Evolutionary conservation across 2,888 invertebrate genomes (phyloP).

Genomic region (Aethes cnicana): DNA sequence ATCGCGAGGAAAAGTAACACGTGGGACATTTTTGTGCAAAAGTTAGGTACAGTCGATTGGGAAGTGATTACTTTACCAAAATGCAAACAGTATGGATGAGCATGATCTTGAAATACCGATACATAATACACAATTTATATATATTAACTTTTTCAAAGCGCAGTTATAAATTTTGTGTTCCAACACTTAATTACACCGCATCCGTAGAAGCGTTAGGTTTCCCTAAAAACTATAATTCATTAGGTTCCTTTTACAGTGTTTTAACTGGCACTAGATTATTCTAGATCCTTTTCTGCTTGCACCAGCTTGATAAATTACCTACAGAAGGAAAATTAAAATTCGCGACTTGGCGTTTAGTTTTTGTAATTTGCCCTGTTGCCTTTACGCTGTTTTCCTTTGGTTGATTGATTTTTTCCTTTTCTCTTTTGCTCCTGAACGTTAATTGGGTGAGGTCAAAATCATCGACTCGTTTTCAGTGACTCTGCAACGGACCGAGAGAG

Average conservation of each 20-base stretch:
- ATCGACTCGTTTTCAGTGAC: no score
- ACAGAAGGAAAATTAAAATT: slow-evolving; percentile 58
- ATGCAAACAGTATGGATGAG: no score
- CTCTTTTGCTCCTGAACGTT: not conserved
- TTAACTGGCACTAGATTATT: slow-evolving; percentile 41
- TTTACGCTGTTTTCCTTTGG: slow-evolving; percentile 2
- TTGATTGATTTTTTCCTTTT: not conserved
- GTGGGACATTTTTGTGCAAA: slow-evolving; percentile 61
- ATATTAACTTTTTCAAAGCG: no score
- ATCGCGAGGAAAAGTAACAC: slow-evolving; percentile 61
- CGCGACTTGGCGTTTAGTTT: slow-evolving; percentile 33
- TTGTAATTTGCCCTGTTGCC: slow-evolving; percentile 4
- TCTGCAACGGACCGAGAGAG: not conserved
- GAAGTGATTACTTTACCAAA: no score
- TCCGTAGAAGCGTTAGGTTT: slow-evolving; percentile 1
- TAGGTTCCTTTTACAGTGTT: slow-evolving; percentile 29
- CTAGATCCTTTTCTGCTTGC: slow-evolving; percentile 45
- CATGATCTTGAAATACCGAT: no score
- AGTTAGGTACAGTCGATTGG: no score
- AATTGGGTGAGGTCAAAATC: no score
- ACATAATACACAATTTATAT: no score
- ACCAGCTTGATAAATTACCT: slow-evolving; percentile 57
- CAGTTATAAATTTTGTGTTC: not conserved
- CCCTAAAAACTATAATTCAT: slow-evolving; percentile 34
- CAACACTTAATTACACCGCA: slow-evolving; percentile 10